A percentile compares a stretch with the other conserved stretches of the same genome.
Evolutionary conservation across 2,113 vertebrate genomes (phyloP).

Genomic region (Bujurquina vittata): DNA sequence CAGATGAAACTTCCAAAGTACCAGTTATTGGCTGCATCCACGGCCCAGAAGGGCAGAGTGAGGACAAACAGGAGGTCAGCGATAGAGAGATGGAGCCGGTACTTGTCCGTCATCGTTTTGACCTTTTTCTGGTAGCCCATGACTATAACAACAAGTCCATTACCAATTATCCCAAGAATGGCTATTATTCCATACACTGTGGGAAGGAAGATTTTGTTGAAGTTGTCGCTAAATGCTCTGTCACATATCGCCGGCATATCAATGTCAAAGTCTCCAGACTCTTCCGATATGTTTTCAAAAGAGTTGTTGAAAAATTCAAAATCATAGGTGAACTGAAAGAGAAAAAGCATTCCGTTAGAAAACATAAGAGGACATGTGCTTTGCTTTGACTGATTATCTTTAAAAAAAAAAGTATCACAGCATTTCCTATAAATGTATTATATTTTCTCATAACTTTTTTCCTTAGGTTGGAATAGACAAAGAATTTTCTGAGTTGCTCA

Average conservation of each 20-base stretch:
- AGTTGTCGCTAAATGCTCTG: conserved; percentile 76
- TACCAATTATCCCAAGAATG: conserved; percentile 90
- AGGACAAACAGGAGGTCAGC: conserved; percentile 95
- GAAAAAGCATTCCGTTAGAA: neutral
- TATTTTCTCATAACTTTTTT: neutral
- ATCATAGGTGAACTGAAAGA: conserved; percentile 17
- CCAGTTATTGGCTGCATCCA: conserved; percentile 90
- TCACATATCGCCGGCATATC: conserved; percentile 78
- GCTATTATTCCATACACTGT: conserved; percentile 93
- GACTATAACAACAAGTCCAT: conserved; percentile 93
- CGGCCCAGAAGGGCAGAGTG: conserved; percentile 96
- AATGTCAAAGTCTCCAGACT: conserved; percentile 74
- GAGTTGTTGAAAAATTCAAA: conserved; percentile 55
- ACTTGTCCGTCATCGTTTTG: conserved; percentile 97
- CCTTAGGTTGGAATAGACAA: neutral
- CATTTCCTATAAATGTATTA: neutral
- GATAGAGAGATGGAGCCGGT: conserved; percentile 94
- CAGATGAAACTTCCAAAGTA: conserved; percentile 90
- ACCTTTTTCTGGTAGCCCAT: conserved; percentile 98
- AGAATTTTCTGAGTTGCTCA: no score
- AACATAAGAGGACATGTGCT: neutral
- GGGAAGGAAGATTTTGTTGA: conserved; percentile 92
- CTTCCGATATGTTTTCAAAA: conserved; percentile 80
- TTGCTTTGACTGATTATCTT: neutral
- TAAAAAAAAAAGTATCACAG: neutral